These are phyloP conservation scores for Garra rufa DNA, from an alignment of 2,113 vertebrate genomes.

Conservation along the genomic window DNA sequence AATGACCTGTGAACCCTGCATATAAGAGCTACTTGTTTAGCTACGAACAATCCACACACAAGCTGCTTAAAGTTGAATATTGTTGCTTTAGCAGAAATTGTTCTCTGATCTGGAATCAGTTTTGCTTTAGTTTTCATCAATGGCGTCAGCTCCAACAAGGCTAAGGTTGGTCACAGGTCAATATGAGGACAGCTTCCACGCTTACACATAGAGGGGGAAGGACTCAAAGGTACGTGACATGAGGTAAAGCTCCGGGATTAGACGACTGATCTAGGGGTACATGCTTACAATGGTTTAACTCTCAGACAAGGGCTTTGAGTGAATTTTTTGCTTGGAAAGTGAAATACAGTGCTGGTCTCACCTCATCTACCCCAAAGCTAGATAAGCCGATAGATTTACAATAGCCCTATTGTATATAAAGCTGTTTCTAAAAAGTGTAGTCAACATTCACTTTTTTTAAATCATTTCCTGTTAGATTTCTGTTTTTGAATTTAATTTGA, in stretches of 20 bases:
- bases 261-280: slow-evolving; percentile 50
- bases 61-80: slow-evolving; percentile 29
- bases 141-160: background rate
- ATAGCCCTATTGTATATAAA: background rate
- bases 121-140: background rate
- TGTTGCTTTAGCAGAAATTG: slow-evolving; percentile 7
- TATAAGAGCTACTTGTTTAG: background rate
- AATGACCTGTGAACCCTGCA: background rate
- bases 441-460: slow-evolving; percentile 1
- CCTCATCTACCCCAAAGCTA: background rate
- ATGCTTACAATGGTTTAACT: slow-evolving; percentile 10
- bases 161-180: background rate
- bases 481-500: no score
- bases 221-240: background rate
- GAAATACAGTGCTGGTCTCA: slow-evolving; percentile 1
- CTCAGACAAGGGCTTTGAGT: background rate
- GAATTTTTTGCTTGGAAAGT: background rate
- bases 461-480: no score
- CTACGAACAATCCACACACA: background rate
- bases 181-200: slow-evolving; percentile 4
- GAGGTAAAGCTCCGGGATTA: slow-evolving; percentile 64
- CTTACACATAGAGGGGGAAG: slow-evolving; percentile 11
- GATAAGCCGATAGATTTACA: background rate
- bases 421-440: background rate
- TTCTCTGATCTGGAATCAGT: background rate